Evolutionary conservation across 2,888 invertebrate genomes (phyloP).

Genomic region (Hedya salicella): DNA sequence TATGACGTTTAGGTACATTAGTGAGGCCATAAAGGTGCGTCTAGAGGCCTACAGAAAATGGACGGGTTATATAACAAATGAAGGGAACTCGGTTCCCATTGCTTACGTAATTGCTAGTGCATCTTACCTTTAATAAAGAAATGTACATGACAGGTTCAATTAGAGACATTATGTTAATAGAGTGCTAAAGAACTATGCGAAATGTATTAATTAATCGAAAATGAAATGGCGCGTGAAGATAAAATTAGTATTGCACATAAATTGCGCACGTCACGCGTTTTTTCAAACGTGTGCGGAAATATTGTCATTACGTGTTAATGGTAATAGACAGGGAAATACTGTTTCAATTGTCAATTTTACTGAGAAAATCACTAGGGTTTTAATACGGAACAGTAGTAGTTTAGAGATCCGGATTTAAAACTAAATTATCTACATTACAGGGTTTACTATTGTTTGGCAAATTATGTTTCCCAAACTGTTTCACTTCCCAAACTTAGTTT

Average conservation of each 20-base stretch:
- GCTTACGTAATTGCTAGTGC: conserved; percentile 55
- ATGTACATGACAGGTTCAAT: conserved; percentile 30
- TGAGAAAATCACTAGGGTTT: too few relatives aligned
- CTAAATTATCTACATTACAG: too few relatives aligned
- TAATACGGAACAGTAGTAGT: too few relatives aligned
- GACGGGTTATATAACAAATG: conserved; percentile 54
- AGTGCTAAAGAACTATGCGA: conserved; percentile 14
- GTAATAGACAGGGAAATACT: too few relatives aligned
- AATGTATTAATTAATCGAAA: conserved; percentile 22
- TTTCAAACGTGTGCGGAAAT: not conserved
- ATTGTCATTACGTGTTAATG: not conserved
- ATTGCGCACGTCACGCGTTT: not conserved
- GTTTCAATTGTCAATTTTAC: too few relatives aligned
- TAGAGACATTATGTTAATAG: conserved; percentile 28
- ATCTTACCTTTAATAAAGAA: conserved; percentile 40
- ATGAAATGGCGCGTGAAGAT: conserved; percentile 24
- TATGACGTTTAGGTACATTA: not conserved
- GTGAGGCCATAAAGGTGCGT: conserved; percentile 49
- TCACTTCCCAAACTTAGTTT: too few relatives aligned
- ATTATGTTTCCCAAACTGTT: too few relatives aligned
- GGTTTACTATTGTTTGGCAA: too few relatives aligned
- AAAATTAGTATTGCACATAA: not conserved
- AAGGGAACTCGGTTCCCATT: conserved; percentile 64
- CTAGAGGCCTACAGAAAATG: conserved; percentile 54
- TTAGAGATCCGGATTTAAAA: too few relatives aligned